Base-by-base conservation (phyloP, 2,888 invertebrate species). In the Cinara cedri region DNA sequence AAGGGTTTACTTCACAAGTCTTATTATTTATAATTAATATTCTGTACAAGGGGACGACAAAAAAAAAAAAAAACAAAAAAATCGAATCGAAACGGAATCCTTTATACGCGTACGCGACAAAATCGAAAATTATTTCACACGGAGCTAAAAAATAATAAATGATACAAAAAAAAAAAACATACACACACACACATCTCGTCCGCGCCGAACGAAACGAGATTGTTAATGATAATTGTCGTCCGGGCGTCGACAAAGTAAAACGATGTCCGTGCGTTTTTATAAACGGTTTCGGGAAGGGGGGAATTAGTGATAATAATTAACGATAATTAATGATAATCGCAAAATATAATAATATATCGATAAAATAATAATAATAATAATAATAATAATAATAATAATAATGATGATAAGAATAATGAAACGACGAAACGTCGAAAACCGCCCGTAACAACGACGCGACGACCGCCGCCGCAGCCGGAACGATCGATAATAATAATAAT, bases 1-100 rank as follows among this genome's bases (percentile, higher is more conserved):
- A n/a, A 78, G 24, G 57, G 42, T 78, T 78, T 70, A 57, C 70
- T 60, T 78, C 60, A 78, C 60, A 78, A 78, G 78, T 78, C 78
- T 78, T 78, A 70, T 78, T 78, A n/a, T n/a, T n/a, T n/a, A n/a
- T n/a, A 70, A 60, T 34, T 4, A 70, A 70, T 76, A 70, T 70
- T 60, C 49, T 78, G 68, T 78, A 78, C 70, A 70, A 19, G 21
- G 13, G 14, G 26, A 49, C 26, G 46, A 46, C 34, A 19, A 66
- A 13, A 16, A 70, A 14, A 57, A 55, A 55, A 44, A 42, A 57
- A 65, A 57, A 24, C 55, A n/a, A 16, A 51, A 34, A n/a, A 62
- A 49, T 44, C n/a, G 62, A 51, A 65, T 42, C 1, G 16, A 55
- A 49, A 14, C 19, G 6, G 6, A 34, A 34, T 34, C 34, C 34